Conservation (phyloP, 2,888 invertebrate species). For the Leptodirus hochenwartii region DNA sequence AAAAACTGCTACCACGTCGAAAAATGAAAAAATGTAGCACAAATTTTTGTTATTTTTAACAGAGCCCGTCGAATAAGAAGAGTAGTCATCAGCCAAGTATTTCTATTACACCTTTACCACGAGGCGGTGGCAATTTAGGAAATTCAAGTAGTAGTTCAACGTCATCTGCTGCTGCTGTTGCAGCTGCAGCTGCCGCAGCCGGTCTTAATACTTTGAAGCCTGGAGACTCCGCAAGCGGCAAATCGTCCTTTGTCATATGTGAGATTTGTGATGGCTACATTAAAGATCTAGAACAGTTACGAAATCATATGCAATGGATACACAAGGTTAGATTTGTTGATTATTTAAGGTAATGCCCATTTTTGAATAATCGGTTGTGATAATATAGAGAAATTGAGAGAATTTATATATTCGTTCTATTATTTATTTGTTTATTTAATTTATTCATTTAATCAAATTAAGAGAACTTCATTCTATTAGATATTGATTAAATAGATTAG, state of each 20-base stretch:
- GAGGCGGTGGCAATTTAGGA: slow-evolving; percentile 32
- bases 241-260: slow-evolving; percentile 80
- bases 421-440: too few relatives aligned
- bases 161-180: slow-evolving; percentile 12
- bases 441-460: too few relatives aligned
- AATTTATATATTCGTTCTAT: too few relatives aligned
- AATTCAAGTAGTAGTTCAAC: slow-evolving; percentile 24
- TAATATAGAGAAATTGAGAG: too few relatives aligned
- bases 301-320: slow-evolving; percentile 96
- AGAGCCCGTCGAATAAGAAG: slow-evolving; percentile 15
- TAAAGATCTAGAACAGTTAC: slow-evolving; percentile 80
- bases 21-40: slow-evolving; percentile 3
- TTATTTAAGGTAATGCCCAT: too few relatives aligned
- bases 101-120: slow-evolving; percentile 75
- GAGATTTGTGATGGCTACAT: slow-evolving; percentile 96
- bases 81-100: slow-evolving; percentile 64
- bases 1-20: background rate
- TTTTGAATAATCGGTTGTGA: too few relatives aligned
- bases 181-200: slow-evolving; percentile 18
- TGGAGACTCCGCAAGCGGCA: slow-evolving; percentile 39
- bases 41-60: slow-evolving; percentile 6
- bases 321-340: slow-evolving; percentile 51
- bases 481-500: too few relatives aligned
- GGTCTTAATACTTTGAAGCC: slow-evolving; percentile 25
- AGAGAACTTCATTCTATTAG: too few relatives aligned